These are phyloP conservation scores for Cololabis saira DNA, from an alignment of 2,113 vertebrate genomes.

Conservation along the genomic window DNA sequence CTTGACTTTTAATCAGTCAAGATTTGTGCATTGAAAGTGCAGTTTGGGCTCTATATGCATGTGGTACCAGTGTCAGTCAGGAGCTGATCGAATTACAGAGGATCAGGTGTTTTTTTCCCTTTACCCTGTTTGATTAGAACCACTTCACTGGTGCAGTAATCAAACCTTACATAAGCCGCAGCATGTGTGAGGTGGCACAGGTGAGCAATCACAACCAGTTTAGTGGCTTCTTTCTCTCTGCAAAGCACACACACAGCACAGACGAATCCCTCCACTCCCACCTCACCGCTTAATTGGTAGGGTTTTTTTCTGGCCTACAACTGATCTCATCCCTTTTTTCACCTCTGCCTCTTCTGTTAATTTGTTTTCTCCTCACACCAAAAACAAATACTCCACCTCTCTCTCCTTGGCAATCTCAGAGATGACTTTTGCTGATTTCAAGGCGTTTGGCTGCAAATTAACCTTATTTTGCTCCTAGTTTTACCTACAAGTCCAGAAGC, in stretches of 20 bases:
- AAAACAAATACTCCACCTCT: no score
- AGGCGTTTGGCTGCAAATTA: constrained; percentile 58
- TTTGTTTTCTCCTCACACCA: not conserved
- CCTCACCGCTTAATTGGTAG: no score
- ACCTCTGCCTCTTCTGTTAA: constrained; percentile 3
- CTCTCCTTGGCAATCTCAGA: no score
- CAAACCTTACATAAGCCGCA: constrained; percentile 22
- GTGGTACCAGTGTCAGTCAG: not conserved
- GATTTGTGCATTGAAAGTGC: not conserved
- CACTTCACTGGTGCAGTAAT: constrained; percentile 40
- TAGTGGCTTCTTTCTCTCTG: not conserved
- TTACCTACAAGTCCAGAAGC: constrained; percentile 39
- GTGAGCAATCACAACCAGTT: constrained; percentile 27
- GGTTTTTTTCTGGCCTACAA: no score
- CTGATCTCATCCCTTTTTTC: not conserved
- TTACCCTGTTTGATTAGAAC: constrained; percentile 32
- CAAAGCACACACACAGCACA: not conserved
- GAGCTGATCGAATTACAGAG: constrained; percentile 1
- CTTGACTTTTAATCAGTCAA: not conserved
- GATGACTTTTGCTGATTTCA: constrained; percentile 26
- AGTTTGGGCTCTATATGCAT: not conserved
- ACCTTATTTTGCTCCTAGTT: constrained; percentile 57
- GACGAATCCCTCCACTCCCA: not conserved
- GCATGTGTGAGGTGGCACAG: not conserved
- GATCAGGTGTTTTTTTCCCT: constrained; percentile 38